A percentile compares a stretch with the other conserved stretches of the same genome.
Conservation (phyloP, 1,140 invertebrate species). For the Trachelipus rathkii region DNA sequence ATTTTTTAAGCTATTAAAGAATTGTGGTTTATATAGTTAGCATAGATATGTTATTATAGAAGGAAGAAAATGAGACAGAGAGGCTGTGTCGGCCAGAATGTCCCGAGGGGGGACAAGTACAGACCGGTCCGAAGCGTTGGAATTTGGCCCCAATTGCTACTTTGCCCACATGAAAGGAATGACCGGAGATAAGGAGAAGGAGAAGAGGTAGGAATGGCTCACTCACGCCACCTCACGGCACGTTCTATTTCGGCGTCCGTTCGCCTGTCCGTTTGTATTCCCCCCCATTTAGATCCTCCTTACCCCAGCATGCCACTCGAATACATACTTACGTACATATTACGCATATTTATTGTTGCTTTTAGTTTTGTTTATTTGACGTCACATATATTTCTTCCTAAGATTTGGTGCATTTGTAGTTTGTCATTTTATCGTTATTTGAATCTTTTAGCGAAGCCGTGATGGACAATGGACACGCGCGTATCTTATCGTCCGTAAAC, state of each 20-base stretch:
- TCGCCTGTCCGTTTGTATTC: neutral
- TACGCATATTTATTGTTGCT: neutral
- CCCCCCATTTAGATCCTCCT: neutral
- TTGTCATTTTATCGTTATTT: too few relatives aligned
- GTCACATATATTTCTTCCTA: too few relatives aligned
- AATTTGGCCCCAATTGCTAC: slow-evolving; percentile 9
- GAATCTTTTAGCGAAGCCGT: too few relatives aligned
- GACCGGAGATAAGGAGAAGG: neutral
- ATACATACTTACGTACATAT: neutral
- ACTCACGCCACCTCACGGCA: slow-evolving; percentile 7
- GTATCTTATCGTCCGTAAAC: too few relatives aligned
- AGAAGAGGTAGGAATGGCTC: neutral
- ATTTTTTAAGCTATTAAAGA: neutral
- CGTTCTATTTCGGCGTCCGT: neutral
- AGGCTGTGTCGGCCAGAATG: neutral
- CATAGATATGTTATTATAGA: slow-evolving; percentile 10
- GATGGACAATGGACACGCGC: too few relatives aligned
- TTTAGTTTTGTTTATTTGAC: too few relatives aligned
- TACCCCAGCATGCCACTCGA: neutral
- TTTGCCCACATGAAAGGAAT: slow-evolving; percentile 7
- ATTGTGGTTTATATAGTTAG: neutral
- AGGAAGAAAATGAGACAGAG: neutral
- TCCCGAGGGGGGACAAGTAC: slow-evolving; percentile 3
- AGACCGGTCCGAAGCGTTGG: neutral
- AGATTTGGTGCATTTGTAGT: too few relatives aligned